These are phyloP conservation scores for Drosophila paucipuncta DNA, from an alignment of 2,888 invertebrate genomes.

Conservation along the genomic window DNA sequence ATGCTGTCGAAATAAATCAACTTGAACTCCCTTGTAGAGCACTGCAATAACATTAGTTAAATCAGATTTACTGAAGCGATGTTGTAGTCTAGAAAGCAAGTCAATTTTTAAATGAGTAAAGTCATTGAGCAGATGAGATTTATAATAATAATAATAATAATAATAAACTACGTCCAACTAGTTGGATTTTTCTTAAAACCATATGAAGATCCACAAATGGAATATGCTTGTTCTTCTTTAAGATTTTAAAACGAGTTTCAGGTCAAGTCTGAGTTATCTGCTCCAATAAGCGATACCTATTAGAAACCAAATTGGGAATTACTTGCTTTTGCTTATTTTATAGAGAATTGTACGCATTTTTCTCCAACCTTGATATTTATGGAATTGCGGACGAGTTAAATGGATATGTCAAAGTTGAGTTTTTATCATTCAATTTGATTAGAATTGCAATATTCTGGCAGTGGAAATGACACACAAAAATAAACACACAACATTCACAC, in stretches of 20 bases:
- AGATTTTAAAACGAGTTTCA: not conserved
- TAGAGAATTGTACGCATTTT: not conserved
- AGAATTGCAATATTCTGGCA: constrained; percentile 40
- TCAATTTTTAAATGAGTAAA: not conserved
- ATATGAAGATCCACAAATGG: not conserved
- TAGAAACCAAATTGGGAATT: not conserved
- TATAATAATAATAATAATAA: not conserved
- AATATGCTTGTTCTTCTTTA: not conserved
- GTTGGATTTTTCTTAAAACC: not conserved
- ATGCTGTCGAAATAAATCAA: constrained; percentile 20
- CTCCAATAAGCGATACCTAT: no score
- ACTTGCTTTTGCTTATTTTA: not conserved
- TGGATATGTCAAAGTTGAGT: constrained; percentile 12
- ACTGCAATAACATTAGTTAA: not conserved
- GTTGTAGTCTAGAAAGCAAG: not conserved
- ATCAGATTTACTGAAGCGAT: not conserved
- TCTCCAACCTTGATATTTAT: constrained; percentile 3
- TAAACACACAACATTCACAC: not conserved
- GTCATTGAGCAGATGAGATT: not conserved
- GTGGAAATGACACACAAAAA: constrained; percentile 9
- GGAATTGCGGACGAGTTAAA: constrained; percentile 10
- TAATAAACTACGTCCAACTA: not conserved
- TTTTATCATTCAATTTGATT: constrained; percentile 26
- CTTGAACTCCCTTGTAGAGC: not conserved
- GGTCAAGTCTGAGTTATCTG: not conserved